Conservation (phyloP, 2,113 vertebrate species). For the Heterocephalus glaber region DNA sequence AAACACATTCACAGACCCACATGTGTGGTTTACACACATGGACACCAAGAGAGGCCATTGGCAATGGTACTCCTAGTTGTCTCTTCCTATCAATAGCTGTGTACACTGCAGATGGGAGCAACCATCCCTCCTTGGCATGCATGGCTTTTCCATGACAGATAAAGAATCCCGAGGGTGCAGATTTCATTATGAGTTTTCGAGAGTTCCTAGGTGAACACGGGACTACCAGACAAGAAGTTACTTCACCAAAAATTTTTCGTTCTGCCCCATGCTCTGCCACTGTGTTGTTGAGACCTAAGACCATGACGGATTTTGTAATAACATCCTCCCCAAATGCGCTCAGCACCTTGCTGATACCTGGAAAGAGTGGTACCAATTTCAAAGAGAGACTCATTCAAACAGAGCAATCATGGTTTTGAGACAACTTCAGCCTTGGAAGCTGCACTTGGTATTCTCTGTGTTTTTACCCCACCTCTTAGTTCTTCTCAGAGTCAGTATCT, state of each 20-base stretch:
- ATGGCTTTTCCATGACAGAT: slow-evolving; percentile 14
- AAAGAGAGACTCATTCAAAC: neutral
- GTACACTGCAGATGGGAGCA: neutral
- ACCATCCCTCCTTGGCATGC: neutral
- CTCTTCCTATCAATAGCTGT: slow-evolving; percentile 2
- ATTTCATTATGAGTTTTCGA: neutral
- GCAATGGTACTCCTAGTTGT: neutral
- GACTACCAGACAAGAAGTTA: neutral
- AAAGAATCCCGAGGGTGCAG: neutral
- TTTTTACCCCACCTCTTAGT: neutral
- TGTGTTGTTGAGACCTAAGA: neutral
- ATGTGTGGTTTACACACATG: neutral
- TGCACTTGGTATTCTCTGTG: neutral
- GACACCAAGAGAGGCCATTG: neutral
- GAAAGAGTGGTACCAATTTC: neutral
- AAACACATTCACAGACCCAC: neutral
- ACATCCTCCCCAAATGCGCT: neutral
- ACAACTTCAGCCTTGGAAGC: neutral
- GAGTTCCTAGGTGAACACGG: slow-evolving; percentile 4
- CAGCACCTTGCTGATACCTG: neutral
- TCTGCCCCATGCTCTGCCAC: neutral
- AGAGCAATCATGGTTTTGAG: neutral
- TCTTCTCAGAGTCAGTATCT: slow-evolving; percentile 20
- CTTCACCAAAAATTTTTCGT: neutral
- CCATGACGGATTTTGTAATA: neutral